These are phyloP conservation scores for Drosophila dives DNA, from an alignment of 2,888 invertebrate genomes.

Conservation along the genomic window DNA sequence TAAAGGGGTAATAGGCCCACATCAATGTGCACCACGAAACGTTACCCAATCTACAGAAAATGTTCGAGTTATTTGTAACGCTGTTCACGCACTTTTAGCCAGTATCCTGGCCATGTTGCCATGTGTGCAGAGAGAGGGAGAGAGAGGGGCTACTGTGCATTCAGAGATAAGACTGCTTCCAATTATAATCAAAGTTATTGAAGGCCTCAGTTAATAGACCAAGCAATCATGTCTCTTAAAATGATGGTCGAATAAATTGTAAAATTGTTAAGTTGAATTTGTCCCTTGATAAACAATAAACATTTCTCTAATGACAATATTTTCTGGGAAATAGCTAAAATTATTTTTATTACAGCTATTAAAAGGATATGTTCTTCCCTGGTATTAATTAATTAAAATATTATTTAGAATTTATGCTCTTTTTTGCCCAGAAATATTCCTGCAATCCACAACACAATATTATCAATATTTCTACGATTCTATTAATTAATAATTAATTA, in stretches of 20 bases:
- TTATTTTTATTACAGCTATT: not conserved
- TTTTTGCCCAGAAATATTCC: too few species aligned
- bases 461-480: not conserved
- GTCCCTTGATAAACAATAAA: not conserved
- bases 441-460: not conserved
- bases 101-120: slow-evolving; percentile 35
- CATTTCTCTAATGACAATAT: not conserved
- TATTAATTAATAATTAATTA: not conserved
- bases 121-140: not conserved
- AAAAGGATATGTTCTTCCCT: not conserved
- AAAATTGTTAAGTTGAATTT: not conserved
- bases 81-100: slow-evolving; percentile 50
- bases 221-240: not conserved
- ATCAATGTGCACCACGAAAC: slow-evolving; percentile 13
- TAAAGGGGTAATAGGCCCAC: slow-evolving; percentile 36
- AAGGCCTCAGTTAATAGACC: slow-evolving; percentile 30
- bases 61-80: slow-evolving; percentile 45
- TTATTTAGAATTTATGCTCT: not conserved
- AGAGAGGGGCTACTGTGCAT: not conserved
- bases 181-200: slow-evolving; percentile 35
- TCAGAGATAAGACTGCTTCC: slow-evolving; percentile 11
- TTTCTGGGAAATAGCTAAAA: not conserved
- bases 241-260: not conserved
- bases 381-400: not conserved
- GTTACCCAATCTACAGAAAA: slow-evolving; percentile 16